These are phyloP conservation scores for Anhinga anhinga DNA, from an alignment of 2,113 vertebrate genomes.

Conservation along the genomic window DNA sequence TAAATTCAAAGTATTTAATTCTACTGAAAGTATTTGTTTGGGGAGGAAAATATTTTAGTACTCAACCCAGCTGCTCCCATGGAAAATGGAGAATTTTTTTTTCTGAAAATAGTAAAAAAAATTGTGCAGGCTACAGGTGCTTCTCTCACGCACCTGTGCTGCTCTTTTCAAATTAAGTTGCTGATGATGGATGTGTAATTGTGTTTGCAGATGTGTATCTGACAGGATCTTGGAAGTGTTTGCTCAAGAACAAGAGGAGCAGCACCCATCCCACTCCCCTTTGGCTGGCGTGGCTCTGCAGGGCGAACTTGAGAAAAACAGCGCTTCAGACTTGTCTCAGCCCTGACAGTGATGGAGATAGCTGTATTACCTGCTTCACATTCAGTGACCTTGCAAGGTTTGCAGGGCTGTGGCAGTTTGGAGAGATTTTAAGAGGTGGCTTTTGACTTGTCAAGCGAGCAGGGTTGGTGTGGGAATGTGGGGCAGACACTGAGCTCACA, in stretches of 20 bases:
- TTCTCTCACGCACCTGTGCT: not conserved
- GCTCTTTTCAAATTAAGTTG: constrained; percentile 1
- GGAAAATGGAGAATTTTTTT: not conserved
- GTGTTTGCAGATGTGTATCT: constrained; percentile 14
- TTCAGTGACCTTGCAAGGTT: not conserved
- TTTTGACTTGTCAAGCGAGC: not conserved
- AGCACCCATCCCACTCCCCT: not conserved
- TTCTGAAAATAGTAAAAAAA: not conserved
- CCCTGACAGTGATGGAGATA: not conserved
- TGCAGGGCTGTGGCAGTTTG: not conserved
- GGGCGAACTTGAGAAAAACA: not conserved
- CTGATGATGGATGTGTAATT: constrained; percentile 20
- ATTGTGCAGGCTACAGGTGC: not conserved
- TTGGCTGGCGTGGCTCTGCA: not conserved
- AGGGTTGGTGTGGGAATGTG: not conserved
- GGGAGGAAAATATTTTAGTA: not conserved
- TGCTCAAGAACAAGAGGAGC: constrained; percentile 30
- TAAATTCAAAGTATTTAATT: not conserved
- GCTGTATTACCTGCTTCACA: not conserved
- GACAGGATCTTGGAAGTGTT: not conserved
- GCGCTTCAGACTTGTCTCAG: not conserved
- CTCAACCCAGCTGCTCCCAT: not conserved
- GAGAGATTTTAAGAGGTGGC: not conserved
- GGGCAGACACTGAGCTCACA: not conserved
- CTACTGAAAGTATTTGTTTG: not conserved